Evolutionary conservation across 2,113 vertebrate genomes (phyloP), one percentile per base, ranked within the genome.

Genomic region (Dermatemys mawii): DNA sequence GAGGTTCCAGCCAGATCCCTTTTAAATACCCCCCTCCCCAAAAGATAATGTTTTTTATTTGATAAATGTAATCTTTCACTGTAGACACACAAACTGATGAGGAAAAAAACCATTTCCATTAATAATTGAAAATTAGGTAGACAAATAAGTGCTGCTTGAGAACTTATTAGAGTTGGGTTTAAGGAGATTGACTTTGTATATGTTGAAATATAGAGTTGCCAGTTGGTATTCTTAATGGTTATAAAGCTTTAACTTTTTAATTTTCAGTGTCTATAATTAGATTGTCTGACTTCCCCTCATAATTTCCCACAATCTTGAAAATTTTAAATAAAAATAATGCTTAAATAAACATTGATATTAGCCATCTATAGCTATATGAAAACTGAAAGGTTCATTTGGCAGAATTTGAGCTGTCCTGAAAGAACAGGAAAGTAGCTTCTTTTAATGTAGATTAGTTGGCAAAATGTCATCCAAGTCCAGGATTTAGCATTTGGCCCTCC

Each of bases 401-500:
- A n/a, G 11, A 35, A 76, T 94, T 84, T 78, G 81, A 54, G 83
- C 76, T 44, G 75, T 22, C 38, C 60, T 90, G 92, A 76, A 95
- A 88, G 60, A 96, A 88, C 67, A 81, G 89, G 88, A 82, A 95
- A 95, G 90, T 90, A 93, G 86, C 70, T 96, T 80, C 70, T 96
- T 78, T 79, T 95, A 60, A 94, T 94, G 92, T 96, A 94, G 92
- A 93, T 96, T 90, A 90, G 89, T 96, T 96, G 94, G 96, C 48
- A 83, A 93, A 97, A 93, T 96, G 87, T 29, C 85, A 79, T 89
- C 88, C 41, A 19, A n/a, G 57, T 60, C 57, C 91, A 95, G 86
- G 94, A 94, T 91, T 97, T 97, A 94, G 97, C 92, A n/a, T 17
- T 63, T 13, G 35, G 13, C 14, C 35, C 88, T 94, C 89, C 86